These are phyloP conservation scores for Distichodus sexfasciatus DNA, from an alignment of 2,797 vertebrate genomes.

Conservation along the genomic window DNA sequence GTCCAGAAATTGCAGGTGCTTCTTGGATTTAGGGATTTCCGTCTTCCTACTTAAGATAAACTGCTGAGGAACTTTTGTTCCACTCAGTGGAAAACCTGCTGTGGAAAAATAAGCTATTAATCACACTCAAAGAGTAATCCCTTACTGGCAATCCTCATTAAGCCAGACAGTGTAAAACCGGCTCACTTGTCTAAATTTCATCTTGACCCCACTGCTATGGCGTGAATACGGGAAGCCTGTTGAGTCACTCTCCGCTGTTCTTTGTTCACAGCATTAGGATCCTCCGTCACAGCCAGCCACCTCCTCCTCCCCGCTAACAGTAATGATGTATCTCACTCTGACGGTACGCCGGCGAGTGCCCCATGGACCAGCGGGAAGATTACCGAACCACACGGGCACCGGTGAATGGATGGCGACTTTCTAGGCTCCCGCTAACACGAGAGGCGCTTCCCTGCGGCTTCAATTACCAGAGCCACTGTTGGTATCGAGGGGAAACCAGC, in stretches of 20 bases:
- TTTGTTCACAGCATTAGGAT: slow-evolving; percentile 10
- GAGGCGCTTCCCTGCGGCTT: slow-evolving; percentile 67
- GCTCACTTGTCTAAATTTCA: not conserved
- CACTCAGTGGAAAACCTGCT: not conserved
- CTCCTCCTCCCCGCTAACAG: slow-evolving; percentile 3
- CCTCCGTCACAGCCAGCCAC: slow-evolving; percentile 6
- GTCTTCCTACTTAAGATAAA: not conserved
- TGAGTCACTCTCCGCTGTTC: not conserved
- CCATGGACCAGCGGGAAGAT: slow-evolving; percentile 22
- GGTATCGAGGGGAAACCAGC: slow-evolving; percentile 21
- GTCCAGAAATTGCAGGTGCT: too few relatives aligned
- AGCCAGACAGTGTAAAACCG: not conserved
- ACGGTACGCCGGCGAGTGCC: slow-evolving; percentile 5
- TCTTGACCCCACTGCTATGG: not conserved
- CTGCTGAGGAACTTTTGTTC: not conserved
- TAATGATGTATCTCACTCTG: slow-evolving; percentile 39
- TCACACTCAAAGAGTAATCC: slow-evolving; percentile 2
- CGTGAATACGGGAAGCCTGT: not conserved
- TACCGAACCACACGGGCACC: slow-evolving; percentile 10
- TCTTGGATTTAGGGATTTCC: too few relatives aligned
- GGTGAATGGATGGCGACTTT: slow-evolving; percentile 44
- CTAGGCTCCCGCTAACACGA: slow-evolving; percentile 44
- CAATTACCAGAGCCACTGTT: slow-evolving; percentile 60
- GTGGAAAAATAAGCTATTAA: slow-evolving; percentile 16
- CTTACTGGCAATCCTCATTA: slow-evolving; percentile 8